Evolutionary conservation across 1,140 invertebrate genomes (phyloP), one percentile per base, ranked within the genome.

Genomic region (Hycleus phaleratus): DNA sequence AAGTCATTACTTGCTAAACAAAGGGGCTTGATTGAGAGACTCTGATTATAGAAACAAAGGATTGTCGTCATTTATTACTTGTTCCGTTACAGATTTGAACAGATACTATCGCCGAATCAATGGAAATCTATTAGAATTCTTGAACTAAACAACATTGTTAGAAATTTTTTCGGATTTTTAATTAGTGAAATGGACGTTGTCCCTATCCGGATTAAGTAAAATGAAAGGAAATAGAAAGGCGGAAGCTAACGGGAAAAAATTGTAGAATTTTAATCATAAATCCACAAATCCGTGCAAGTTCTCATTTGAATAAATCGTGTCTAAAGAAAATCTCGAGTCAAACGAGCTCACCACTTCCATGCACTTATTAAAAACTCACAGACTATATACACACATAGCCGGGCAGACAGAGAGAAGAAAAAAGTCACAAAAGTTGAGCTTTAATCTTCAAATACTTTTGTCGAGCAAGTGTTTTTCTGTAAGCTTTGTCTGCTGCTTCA

Each of bases 401-500:
- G 18, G 18, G 18, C 18, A 56, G 38, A 53, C 9, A 43, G 46
- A 42, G 45, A 40, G n/a, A 4, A 45, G 4, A 59, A 59, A 60
- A 59, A 62, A 49, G 47, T 47, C 49, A 61, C 59, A 57, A 63
- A 58, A 59, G 49, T 46, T 43, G 45, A 48, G 59, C 62, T 62
- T 64, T 64, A 61, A 64, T 64, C 62, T 62, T 50, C 46, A 25
- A 50, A 63, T 63, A 60, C 58, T 57, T 32, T 57, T 53, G 56
- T 51, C 18, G 50, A 48, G 53, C 48, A 61, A 61, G 62, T 61
- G 62, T 61, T 64, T 60, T 56, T 59, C 58, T 56, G 40, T 58
- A 45, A 57, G 58, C 55, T 63, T 63, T 63, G 59, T 60, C 43
- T 49, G 56, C 46, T 58, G 52, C 56, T 62, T 62, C 56, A 62